A percentile compares a stretch with the other conserved stretches of the same genome.
These are phyloP conservation scores for Dendrocincla fuliginosa DNA, from an alignment of 2,797 vertebrate species.

Conservation along the genomic window DNA sequence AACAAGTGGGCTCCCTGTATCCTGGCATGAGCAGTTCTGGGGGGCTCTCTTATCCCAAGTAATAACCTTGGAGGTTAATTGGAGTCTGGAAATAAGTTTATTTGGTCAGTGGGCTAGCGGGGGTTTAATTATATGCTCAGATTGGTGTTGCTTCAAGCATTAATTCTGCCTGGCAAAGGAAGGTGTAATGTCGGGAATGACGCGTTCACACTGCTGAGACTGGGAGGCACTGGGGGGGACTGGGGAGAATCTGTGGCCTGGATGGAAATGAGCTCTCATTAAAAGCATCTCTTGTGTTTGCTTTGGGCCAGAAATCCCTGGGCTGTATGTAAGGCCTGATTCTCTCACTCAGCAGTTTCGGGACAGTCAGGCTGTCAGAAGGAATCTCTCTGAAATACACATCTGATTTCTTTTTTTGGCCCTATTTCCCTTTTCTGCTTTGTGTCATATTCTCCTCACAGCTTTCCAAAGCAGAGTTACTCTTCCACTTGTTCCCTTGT, in stretches of 20 bases:
- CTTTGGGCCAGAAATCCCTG: not conserved
- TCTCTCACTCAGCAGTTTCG: not conserved
- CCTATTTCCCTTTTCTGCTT: not conserved
- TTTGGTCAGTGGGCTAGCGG: not conserved
- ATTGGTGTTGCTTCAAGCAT: not conserved
- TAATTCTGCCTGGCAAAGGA: not conserved
- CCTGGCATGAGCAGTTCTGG: not conserved
- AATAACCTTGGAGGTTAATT: not conserved
- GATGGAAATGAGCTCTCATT: not conserved
- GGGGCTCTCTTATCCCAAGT: not conserved
- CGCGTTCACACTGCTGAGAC: not conserved
- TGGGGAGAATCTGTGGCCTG: not conserved
- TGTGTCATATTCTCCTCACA: not conserved
- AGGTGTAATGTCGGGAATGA: not conserved
- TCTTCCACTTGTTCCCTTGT: slow-evolving; percentile 21
- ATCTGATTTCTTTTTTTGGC: not conserved
- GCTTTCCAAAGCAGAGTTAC: slow-evolving; percentile 14
- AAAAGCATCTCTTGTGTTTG: not conserved
- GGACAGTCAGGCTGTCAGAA: not conserved
- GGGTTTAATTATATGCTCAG: not conserved
- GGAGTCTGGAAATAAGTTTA: not conserved
- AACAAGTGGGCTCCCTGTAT: not conserved
- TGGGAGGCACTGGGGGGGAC: not conserved
- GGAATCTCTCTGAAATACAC: not conserved
- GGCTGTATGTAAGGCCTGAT: not conserved